A percentile compares a stretch with the other conserved stretches of the same genome.
These are phyloP conservation scores for Carollia perspicillata DNA, from an alignment of 2,113 vertebrate genomes.

Conservation along the genomic window DNA sequence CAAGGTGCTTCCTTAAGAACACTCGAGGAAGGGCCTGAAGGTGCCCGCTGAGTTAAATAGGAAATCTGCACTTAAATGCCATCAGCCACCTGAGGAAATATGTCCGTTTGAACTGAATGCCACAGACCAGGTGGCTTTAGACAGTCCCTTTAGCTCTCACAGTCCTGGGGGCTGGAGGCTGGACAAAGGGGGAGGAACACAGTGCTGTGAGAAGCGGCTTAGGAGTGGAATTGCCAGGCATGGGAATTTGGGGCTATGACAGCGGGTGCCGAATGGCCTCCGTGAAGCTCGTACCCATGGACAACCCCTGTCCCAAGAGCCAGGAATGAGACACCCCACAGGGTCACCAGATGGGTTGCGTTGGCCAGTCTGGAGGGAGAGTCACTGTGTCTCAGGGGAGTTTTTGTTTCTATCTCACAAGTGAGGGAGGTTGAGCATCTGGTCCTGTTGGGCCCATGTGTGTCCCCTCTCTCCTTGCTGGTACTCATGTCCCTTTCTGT, in stretches of 20 bases:
- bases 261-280: not conserved
- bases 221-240: not conserved
- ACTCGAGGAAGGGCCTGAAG: not conserved
- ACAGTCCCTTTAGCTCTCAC: not conserved
- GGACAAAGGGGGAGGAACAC: not conserved
- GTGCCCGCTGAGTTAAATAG: not conserved
- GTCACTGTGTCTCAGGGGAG: accelerated
- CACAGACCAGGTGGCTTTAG: not conserved
- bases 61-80: not conserved
- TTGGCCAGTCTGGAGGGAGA: not conserved
- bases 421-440: not conserved
- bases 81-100: not conserved
- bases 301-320: not conserved
- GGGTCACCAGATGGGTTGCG: not conserved
- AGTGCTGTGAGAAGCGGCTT: too few species aligned
- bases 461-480: not conserved
- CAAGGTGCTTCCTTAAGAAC: not conserved
- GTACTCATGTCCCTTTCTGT: not conserved
- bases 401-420: not conserved
- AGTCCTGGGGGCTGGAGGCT: too few species aligned
- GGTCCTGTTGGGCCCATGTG: not conserved
- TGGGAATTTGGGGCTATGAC: not conserved
- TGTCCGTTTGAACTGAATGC: not conserved
- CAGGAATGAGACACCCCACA: accelerated
- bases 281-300: not conserved